Evolutionary conservation across 2,888 invertebrate genomes (phyloP), one percentile per base, ranked within the genome.

Genomic region (Heliothis peltigera): DNA sequence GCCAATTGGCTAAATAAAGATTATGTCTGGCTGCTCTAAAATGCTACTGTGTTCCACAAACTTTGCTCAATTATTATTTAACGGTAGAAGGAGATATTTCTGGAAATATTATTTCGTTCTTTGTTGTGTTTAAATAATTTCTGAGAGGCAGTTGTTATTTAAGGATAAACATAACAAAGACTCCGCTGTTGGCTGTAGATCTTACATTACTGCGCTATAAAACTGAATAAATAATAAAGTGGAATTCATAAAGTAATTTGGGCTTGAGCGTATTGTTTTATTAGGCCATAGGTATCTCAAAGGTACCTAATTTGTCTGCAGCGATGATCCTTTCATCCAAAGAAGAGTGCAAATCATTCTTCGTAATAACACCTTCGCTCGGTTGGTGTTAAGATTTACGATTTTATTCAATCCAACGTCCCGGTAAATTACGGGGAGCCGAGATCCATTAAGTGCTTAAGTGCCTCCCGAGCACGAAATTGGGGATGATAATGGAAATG

Each of bases 361-460:
- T 87, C 81, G 87, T 91, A 89, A 92, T 91, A 91, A 90, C 90
- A 90, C 89, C 90, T 89, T 87, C 86, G 80, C 87, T 87, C 77
- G 82, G 87, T 86, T 85, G 88, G 90, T 92, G 91, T 92, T 91
- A 91, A 91, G 92, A 93, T 93, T 93, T 92, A 93, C 92, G 92
- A 90, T 93, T 93, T 93, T 93, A 94, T 93, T 93, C 92, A 93
- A 93, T 93, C 90, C 91, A 91, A 87, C 92, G 89, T 91, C 89
- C 89, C 89, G 89, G 89, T 91, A 93, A 93, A 93, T 93, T 92
- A 92, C 91, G 89, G 89, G 85, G 89, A 92, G 92, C 92, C 89
- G 92, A 91, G 91, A 94, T 91, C 93, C 94, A 93, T 94, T 94
- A 94, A 93, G 92, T 93, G 91, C 92, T 93, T 93, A 94, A 93